Percentiles rank a stretch among this genome's conserved stretches.
Conservation (phyloP, 2,797 vertebrate species). For the Micromesistius poutassou region DNA sequence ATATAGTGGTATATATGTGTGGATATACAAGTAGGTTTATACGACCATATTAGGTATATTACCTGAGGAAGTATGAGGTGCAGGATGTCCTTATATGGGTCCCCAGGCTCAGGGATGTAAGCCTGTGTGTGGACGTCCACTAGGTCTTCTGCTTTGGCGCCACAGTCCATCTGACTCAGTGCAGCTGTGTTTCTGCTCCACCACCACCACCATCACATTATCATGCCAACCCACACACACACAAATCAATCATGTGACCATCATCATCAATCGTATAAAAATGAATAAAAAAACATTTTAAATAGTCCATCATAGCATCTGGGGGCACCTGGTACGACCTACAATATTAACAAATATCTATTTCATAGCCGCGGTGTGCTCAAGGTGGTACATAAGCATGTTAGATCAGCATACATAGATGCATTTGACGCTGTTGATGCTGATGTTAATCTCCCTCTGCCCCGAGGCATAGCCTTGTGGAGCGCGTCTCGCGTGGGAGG, state of each 20-base stretch:
- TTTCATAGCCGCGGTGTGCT: neutral
- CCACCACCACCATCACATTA: neutral
- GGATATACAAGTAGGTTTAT: neutral
- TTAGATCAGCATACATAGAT: neutral
- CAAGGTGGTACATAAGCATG: neutral
- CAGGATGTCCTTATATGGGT: slow-evolving; percentile 38
- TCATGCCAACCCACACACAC: neutral
- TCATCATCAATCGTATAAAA: neutral
- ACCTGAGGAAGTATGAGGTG: slow-evolving; percentile 58
- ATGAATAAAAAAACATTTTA: neutral
- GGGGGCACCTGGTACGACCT: neutral
- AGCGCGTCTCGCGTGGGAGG: neutral
- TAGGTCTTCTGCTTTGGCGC: slow-evolving; percentile 49
- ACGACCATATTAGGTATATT: neutral
- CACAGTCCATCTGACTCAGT: slow-evolving; percentile 74
- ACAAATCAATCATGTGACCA: neutral
- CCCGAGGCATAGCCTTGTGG: neutral
- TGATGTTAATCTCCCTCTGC: neutral
- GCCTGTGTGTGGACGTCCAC: slow-evolving; percentile 46
- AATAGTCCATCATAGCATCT: neutral
- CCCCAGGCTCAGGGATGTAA: slow-evolving; percentile 25
- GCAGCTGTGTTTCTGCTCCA: slow-evolving; percentile 80
- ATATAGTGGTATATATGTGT: neutral
- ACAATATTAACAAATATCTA: neutral
- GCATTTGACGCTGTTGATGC: neutral